Evolutionary conservation across 2,888 invertebrate species (phyloP), one percentile per base, ranked within the genome.

Genomic region (Argyresthia albistria): DNA sequence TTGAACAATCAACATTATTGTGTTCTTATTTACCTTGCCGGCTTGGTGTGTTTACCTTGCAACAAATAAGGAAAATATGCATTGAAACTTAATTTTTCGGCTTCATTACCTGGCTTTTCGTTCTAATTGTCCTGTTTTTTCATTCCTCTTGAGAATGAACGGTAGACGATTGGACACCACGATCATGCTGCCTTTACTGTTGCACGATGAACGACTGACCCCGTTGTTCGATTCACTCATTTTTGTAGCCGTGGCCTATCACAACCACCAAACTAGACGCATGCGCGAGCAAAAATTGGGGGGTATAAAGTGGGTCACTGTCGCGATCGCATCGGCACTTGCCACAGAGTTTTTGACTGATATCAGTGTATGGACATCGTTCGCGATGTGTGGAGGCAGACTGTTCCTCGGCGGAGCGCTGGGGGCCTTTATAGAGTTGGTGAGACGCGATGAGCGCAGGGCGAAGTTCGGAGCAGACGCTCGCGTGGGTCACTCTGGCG

Each of bases 111-210:
- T 96, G 69, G 96, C 94, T 79, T 93, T 95, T 59, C 97, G 90
- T 64, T 93, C 91, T 65, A 96, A 88, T 46, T 90, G 88, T 47
- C 92, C 92, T 55, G 93, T 92, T 63, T 89, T 88, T 52, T 92
- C 89, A 86, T 95, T 91, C 71, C 93, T 90, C 70, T 91, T 92
- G 57, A 97, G 87, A 58, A 96, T 93, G 82, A 97, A 97, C 8
- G 97, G 97, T 72, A 97, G 87, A 62, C 97, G 89, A 83, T 97
- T 97, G 60, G 97, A 96, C 56, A 97, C 96, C 62, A 97, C 96
- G 67, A 97, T 95, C 90, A 97, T 92, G 71, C 93, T 94, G 62
- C 92, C 93, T 65, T 91, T 91, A 69, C 89, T 88, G 64, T 84
- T 87, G 67, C 87, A 87, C 72, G 73, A 63, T n/a, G 75, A 61